A percentile compares a stretch with the other conserved stretches of the same genome.
Evolutionary conservation across 2,888 invertebrate genomes (phyloP).

Genomic region (Scrobipalpa atriplicella): DNA sequence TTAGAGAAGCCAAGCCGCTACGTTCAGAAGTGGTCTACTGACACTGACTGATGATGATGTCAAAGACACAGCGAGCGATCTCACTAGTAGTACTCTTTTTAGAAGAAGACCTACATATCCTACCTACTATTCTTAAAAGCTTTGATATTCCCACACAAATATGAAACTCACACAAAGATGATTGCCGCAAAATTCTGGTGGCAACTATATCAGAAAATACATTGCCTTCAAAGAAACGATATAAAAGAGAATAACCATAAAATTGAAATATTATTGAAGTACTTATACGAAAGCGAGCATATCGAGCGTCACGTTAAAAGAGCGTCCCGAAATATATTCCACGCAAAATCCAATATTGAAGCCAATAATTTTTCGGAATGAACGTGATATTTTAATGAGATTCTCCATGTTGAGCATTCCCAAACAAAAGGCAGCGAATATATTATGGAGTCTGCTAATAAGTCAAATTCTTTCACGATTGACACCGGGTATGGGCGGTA

Average conservation of each 20-base stretch:
- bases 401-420: constrained; percentile 41
- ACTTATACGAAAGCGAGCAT: constrained; percentile 12
- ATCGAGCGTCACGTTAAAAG: constrained; percentile 25
- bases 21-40: too few species aligned
- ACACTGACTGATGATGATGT: too few species aligned
- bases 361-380: constrained; percentile 35
- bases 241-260: constrained; percentile 13
- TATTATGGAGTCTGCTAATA: constrained; percentile 43
- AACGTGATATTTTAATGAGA: constrained; percentile 54
- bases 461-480: constrained; percentile 49
- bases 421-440: constrained; percentile 37
- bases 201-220: not conserved
- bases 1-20: too few species aligned
- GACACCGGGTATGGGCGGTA: constrained; percentile 58
- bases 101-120: too few species aligned
- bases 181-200: too few species aligned
- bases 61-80: too few species aligned
- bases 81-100: too few species aligned
- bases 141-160: too few species aligned
- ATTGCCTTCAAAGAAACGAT: not conserved
- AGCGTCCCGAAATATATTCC: constrained; percentile 24
- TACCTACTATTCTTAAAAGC: too few species aligned
- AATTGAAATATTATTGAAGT: constrained; percentile 21
- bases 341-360: constrained; percentile 34
- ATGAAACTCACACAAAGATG: not conserved